Evolutionary conservation across 2,888 invertebrate genomes (phyloP).

Genomic region (Trachelus tabidus): DNA sequence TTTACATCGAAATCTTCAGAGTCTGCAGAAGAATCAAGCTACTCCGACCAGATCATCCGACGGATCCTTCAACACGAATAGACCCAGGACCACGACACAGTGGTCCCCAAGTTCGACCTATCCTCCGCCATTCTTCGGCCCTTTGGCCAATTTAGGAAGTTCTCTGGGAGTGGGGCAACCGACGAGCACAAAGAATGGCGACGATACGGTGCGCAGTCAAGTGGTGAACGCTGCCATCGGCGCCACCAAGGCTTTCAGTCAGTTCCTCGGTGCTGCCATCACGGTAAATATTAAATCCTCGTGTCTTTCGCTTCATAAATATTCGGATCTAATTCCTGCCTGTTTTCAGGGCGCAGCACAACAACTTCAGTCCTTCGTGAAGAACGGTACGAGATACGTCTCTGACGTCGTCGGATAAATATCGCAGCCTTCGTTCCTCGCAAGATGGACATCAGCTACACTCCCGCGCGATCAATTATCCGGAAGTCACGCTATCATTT

Average conservation of each 20-base stretch:
- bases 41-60: constrained; percentile 19
- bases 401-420: constrained; percentile 36
- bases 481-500: background rate
- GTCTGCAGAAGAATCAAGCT: no score
- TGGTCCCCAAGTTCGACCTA: constrained; percentile 61
- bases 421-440: constrained; percentile 4
- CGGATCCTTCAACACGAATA: constrained; percentile 17
- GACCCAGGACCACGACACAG: constrained; percentile 30
- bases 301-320: constrained; percentile 12
- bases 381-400: constrained; percentile 55
- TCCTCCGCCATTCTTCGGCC: constrained; percentile 58
- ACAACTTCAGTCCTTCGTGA: constrained; percentile 76
- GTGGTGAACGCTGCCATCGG: constrained; percentile 80
- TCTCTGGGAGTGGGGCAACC: constrained; percentile 49
- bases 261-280: constrained; percentile 81
- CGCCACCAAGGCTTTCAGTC: constrained; percentile 81
- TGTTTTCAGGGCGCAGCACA: constrained; percentile 78
- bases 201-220: constrained; percentile 64
- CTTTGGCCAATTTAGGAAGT: constrained; percentile 48
- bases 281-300: constrained; percentile 69
- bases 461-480: constrained; percentile 3
- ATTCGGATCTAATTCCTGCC: background rate
- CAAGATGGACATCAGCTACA: background rate
- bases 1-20: background rate
- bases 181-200: constrained; percentile 29